Base-by-base conservation (phyloP, 2,888 invertebrate species). In the Leptinotarsa haldemani region DNA sequence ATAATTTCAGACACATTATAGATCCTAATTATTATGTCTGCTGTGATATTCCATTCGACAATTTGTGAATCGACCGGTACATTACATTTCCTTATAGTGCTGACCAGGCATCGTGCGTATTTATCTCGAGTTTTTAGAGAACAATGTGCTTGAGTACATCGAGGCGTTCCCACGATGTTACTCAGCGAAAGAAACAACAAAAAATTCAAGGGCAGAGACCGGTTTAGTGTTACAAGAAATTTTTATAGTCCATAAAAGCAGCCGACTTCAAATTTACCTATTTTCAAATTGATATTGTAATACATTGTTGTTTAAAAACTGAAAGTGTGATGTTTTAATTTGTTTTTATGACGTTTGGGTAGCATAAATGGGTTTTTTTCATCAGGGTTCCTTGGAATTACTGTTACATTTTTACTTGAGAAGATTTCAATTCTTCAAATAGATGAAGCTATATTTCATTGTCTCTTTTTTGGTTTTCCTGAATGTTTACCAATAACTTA, bases 201-300 rank as follows among this genome's bases (percentile, higher is more conserved):
- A 69, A 46, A 25, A 1, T 73, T 69, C 69, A 73, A 73, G 73
- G 69, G 56, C 69, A 46, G n/a, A 64, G 53, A 70, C 64, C 64
- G 30, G 67, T 69, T 65, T 9, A 63, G 50, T 73, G 73, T 68
- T 69, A 46, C 73, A 71, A 65, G 48, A 74, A 74, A 64, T 72
- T 74, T 40, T 70, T 74, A 74, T 71, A 65, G 71, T 67, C 72
- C 67, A 68, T 71, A 75, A 76, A 69, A 74, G 53, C 20, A 46
- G 73, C 72, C 69, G 74, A 69, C 65, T 66, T 63, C 40, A 63
- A 71, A 67, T 50, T 63, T 56, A 72, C 69, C 69, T 63, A 73
- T 69, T 76, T 68, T 73, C 65, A 63, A 70, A 70, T 64, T n/a
- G 70, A 71, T 69, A 48, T 46, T 22, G 5, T 70, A 46, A 18